Percentiles rank a stretch among this genome's conserved stretches.
These are phyloP conservation scores for Rapana venosa DNA, from an alignment of 2,888 invertebrate species.

Conservation along the genomic window DNA sequence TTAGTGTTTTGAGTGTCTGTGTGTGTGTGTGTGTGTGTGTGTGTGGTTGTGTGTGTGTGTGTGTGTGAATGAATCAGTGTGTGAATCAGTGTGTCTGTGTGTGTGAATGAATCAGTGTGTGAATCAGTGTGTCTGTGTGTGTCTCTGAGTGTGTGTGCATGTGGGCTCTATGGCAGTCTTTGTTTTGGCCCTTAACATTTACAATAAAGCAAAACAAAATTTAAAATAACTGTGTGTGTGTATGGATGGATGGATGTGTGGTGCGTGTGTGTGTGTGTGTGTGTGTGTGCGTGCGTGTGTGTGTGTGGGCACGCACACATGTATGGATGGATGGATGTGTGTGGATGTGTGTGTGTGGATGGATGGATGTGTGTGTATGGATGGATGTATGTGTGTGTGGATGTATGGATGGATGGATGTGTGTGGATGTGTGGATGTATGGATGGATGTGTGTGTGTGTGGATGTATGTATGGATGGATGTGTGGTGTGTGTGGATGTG, in stretches of 20 bases:
- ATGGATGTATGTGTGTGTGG: background rate
- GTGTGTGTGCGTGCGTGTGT: background rate
- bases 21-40: no score
- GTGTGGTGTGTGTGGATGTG: slow-evolving; percentile 58
- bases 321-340: background rate
- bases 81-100: background rate
- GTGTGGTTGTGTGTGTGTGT: no score
- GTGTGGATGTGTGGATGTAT: slow-evolving; percentile 76
- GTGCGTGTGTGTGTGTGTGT: background rate
- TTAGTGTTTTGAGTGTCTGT: background rate
- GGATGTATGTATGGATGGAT: slow-evolving; percentile 82
- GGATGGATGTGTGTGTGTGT: slow-evolving; percentile 80
- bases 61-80: no score
- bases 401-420: background rate
- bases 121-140: background rate
- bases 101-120: background rate
- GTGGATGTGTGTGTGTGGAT: background rate
- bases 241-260: background rate
- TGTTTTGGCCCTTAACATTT: no score
- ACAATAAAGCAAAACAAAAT: no score
- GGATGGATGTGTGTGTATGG: background rate
- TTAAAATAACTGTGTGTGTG: background rate
- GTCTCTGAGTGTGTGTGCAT: background rate
- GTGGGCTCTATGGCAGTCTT: no score
- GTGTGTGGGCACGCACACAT: no score